Evolutionary conservation across 2,113 vertebrate species (phyloP).

Genomic region (Eubucco bourcierii): DNA sequence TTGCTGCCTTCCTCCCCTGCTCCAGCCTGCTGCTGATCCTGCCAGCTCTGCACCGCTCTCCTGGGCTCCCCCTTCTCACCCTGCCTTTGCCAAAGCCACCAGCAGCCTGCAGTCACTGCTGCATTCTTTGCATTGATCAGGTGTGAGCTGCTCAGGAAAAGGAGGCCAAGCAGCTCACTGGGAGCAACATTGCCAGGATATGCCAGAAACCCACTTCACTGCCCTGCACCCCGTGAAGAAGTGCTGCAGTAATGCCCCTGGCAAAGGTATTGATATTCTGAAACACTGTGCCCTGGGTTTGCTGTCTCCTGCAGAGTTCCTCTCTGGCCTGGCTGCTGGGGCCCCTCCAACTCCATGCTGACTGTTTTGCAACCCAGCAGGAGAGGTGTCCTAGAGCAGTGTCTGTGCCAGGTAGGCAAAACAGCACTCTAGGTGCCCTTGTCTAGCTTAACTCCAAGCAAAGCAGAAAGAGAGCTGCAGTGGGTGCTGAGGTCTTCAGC

Average conservation of each 20-base stretch:
- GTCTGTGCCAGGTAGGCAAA: background rate
- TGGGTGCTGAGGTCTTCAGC: background rate
- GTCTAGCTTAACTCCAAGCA: background rate
- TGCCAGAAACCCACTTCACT: background rate
- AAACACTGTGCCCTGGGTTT: fast-evolving
- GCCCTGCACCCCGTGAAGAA: background rate
- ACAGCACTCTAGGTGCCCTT: background rate
- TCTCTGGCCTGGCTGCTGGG: background rate
- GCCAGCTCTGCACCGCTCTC: fast-evolving
- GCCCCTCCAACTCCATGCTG: background rate
- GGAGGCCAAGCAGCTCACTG: background rate
- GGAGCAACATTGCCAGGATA: background rate
- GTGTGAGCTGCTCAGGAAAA: background rate
- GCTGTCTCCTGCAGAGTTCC: background rate
- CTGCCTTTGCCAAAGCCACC: background rate
- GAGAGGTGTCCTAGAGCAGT: background rate
- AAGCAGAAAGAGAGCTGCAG: background rate
- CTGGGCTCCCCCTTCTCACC: background rate
- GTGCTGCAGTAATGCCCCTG: background rate
- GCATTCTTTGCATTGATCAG: fast-evolving
- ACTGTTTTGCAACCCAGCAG: background rate
- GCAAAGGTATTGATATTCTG: background rate
- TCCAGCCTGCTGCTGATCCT: background rate
- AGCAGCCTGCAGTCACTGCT: background rate
- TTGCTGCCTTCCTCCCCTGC: background rate